phyloP scores from a whole-genome alignment of 2,888 invertebrate species.

The Allophyes oxyacanthae region DNA sequence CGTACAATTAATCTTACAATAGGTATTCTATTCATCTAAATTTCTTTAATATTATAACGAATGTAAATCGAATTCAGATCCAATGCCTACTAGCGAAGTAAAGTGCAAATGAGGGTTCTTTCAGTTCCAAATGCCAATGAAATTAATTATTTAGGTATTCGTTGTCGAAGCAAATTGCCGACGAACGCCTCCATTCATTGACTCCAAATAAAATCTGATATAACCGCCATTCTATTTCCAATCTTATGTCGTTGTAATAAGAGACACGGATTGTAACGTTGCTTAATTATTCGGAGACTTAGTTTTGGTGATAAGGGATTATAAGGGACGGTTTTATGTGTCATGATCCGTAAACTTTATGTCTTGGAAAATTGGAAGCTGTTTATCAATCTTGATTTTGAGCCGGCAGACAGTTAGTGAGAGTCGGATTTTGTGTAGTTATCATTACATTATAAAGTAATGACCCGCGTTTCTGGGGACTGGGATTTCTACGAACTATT shows the following conservation, averaged over 20 bases:
- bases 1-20: neutral
- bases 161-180: slow-evolving; percentile 59
- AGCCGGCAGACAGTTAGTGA: slow-evolving; percentile 10
- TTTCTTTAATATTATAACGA: slow-evolving; percentile 31
- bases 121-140: slow-evolving; percentile 60
- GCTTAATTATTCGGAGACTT: slow-evolving; percentile 40
- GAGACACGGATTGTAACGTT: slow-evolving; percentile 14
- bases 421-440: slow-evolving; percentile 11
- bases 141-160: slow-evolving; percentile 71
- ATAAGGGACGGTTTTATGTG: slow-evolving; percentile 31
- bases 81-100: slow-evolving; percentile 37
- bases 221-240: slow-evolving; percentile 28
- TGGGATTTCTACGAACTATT: neutral
- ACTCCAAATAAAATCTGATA: slow-evolving; percentile 56
- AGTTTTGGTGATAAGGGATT: slow-evolving; percentile 47
- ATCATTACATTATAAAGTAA: slow-evolving; percentile 11
- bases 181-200: slow-evolving; percentile 57
- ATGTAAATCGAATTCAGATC: slow-evolving; percentile 52
- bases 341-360: slow-evolving; percentile 34
- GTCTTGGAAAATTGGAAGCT: slow-evolving; percentile 30
- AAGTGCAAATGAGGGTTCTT: slow-evolving; percentile 69
- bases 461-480: slow-evolving; percentile 1
- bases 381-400: slow-evolving; percentile 30
- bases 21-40: slow-evolving; percentile 12
- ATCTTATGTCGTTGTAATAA: slow-evolving; percentile 26